phyloP scores from a whole-genome alignment of 2,797 vertebrate species.

The Chrysocyon brachyurus region DNA sequence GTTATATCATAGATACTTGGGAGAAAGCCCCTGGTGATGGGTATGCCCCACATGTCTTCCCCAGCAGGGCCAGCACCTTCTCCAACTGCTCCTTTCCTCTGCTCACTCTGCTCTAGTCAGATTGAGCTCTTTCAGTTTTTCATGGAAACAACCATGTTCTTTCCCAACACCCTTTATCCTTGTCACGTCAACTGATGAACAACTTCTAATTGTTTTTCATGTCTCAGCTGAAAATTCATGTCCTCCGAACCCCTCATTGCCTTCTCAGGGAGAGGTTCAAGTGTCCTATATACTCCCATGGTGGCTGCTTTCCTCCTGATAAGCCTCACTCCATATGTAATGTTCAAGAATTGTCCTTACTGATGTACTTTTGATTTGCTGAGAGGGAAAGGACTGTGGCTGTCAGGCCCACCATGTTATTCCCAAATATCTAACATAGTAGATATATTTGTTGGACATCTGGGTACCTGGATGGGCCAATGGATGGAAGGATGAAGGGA shows the following conservation, averaged over 20 bases:
- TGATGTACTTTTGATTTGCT: neutral
- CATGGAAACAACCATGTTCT: neutral
- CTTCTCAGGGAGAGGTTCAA: neutral
- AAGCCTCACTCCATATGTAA: neutral
- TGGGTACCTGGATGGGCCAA: neutral
- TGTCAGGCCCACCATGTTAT: neutral
- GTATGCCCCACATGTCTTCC: fast-evolving
- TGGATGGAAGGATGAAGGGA: neutral
- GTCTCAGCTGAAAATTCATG: neutral
- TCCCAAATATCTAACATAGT: neutral
- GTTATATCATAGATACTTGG: neutral
- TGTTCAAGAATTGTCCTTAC: neutral
- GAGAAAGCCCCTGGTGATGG: neutral
- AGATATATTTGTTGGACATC: neutral
- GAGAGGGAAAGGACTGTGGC: neutral
- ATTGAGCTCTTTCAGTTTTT: neutral
- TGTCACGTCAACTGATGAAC: neutral
- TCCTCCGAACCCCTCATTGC: neutral
- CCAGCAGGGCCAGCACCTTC: no score
- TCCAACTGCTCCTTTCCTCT: no score
- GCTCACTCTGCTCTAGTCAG: neutral
- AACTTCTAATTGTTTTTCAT: neutral
- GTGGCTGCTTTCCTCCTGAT: neutral
- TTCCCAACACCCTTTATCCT: neutral
- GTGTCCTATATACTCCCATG: neutral